Percentiles rank a stretch among this genome's conserved stretches.
These are phyloP conservation scores for Pomatorhinus ruficollis DNA, from an alignment of 2,113 vertebrate genomes.

Conservation along the genomic window DNA sequence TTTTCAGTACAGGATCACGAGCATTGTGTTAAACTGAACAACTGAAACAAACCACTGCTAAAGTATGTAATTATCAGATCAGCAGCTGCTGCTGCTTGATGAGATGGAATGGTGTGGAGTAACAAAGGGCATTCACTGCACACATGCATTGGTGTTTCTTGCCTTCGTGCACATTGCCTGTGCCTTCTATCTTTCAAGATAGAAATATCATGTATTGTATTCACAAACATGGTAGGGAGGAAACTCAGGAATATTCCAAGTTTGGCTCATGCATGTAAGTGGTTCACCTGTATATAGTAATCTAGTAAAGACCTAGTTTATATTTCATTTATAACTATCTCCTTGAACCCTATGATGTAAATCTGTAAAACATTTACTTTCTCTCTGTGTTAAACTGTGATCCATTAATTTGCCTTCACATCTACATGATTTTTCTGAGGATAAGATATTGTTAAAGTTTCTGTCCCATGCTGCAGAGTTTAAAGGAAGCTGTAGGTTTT, in stretches of 20 bases:
- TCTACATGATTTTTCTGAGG: background rate
- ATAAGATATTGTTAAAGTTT: background rate
- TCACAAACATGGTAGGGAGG: background rate
- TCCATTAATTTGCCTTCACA: background rate
- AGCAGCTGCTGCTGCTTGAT: background rate
- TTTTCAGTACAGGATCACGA: background rate
- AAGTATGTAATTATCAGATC: background rate
- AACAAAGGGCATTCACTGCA: background rate
- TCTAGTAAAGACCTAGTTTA: background rate
- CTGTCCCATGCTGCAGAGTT: background rate
- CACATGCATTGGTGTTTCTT: fast-evolving
- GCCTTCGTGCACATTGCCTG: background rate
- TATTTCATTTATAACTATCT: background rate
- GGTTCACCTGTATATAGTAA: background rate
- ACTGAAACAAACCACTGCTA: background rate
- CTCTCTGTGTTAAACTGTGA: background rate
- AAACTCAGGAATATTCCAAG: background rate
- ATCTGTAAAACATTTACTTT: background rate
- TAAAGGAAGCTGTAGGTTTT: background rate
- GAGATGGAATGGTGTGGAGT: fast-evolving
- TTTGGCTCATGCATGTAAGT: background rate
- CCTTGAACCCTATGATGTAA: background rate
- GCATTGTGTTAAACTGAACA: background rate
- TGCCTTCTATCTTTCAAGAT: fast-evolving
- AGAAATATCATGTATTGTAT: background rate